Evolutionary conservation across 2,797 vertebrate species (phyloP).

Genomic region (Champsocephalus esox): DNA sequence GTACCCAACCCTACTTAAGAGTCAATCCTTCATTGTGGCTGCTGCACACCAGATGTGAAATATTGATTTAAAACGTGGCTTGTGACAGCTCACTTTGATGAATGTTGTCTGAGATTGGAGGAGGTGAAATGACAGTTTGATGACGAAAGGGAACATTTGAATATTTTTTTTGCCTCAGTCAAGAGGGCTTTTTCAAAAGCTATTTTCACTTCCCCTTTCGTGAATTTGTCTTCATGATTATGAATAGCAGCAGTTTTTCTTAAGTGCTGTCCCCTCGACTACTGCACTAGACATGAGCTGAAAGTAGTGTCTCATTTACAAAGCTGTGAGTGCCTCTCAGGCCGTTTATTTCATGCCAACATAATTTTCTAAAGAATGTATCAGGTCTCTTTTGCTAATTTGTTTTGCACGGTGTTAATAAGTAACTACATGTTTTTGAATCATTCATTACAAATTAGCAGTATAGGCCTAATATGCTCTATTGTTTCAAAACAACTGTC

Average conservation of each 20-base stretch:
- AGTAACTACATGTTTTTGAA: neutral
- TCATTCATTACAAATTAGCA: slow-evolving; percentile 42
- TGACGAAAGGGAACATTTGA: neutral
- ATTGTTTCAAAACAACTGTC: too few relatives aligned
- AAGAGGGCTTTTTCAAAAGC: neutral
- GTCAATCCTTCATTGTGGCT: neutral
- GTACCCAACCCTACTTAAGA: neutral
- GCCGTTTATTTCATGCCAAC: slow-evolving; percentile 11
- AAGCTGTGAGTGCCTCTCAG: slow-evolving; percentile 23
- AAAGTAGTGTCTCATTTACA: slow-evolving; percentile 47
- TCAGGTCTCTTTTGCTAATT: slow-evolving; percentile 16
- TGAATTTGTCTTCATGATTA: slow-evolving; percentile 31
- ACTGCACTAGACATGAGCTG: slow-evolving; percentile 12
- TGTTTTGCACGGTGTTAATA: slow-evolving; percentile 14
- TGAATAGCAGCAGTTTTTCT: slow-evolving; percentile 30
- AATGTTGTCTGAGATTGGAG: slow-evolving; percentile 10
- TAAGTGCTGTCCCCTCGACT: slow-evolving; percentile 11
- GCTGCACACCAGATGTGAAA: slow-evolving; percentile 6
- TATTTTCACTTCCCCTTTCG: slow-evolving; percentile 33
- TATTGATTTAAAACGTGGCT: slow-evolving; percentile 23
- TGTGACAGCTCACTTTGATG: slow-evolving; percentile 8
- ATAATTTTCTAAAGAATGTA: slow-evolving; percentile 11
- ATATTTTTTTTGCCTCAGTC: slow-evolving; percentile 19
- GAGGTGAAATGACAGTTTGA: neutral
- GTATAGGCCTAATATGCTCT: slow-evolving; percentile 14